These are phyloP conservation scores for Sinocyclocheilus anophthalmus DNA, from an alignment of 2,113 vertebrate species.

Conservation along the genomic window DNA sequence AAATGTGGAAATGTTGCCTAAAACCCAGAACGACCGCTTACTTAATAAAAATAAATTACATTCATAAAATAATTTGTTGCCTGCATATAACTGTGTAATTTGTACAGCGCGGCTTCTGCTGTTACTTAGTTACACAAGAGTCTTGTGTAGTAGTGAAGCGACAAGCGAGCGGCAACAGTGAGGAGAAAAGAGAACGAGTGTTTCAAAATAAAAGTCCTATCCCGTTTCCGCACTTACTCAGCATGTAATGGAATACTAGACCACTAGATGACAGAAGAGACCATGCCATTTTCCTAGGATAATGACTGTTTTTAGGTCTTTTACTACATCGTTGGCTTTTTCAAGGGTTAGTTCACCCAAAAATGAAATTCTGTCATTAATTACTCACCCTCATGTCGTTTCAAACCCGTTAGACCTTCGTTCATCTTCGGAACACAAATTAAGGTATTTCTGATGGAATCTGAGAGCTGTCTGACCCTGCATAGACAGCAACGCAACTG, in stretches of 20 bases:
- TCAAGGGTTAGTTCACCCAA: no score
- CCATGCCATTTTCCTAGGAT: background rate
- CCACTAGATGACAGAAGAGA: conserved; percentile 14
- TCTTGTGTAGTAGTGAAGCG: background rate
- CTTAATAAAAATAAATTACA: background rate
- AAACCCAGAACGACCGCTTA: background rate
- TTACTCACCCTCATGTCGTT: no score
- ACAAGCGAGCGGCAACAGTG: no score
- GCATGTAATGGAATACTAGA: background rate
- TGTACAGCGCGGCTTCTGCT: background rate
- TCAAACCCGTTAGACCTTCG: no score
- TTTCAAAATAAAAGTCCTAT: conserved; percentile 25
- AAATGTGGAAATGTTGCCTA: background rate
- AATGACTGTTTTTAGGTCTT: background rate
- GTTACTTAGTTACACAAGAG: background rate
- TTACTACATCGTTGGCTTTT: background rate
- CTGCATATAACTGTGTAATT: background rate
- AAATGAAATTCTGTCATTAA: no score
- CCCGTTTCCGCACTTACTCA: no score
- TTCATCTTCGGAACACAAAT: no score
- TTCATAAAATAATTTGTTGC: background rate
- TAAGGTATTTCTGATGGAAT: no score
- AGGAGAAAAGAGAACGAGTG: background rate
- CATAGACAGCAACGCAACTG: no score
- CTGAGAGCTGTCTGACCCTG: no score